Evolutionary conservation across 1,140 invertebrate genomes (phyloP).

Genomic region (Antheraea pernyi): DNA sequence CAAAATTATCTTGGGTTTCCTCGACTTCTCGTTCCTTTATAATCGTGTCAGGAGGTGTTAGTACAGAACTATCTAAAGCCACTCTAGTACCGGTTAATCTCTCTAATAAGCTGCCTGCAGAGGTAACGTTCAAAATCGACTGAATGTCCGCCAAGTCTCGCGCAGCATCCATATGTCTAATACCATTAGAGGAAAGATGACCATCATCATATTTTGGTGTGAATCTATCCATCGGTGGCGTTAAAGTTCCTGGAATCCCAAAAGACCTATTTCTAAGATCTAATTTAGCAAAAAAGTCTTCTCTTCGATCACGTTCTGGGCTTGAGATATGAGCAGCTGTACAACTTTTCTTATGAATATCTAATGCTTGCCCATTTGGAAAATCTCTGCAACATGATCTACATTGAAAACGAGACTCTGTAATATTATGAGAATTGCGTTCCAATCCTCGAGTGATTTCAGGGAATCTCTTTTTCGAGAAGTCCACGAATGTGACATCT

Average conservation of each 20-base stretch:
- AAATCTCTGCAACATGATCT: slow-evolving; percentile 86
- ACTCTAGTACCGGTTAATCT: slow-evolving; percentile 73
- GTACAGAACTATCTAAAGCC: slow-evolving; percentile 57
- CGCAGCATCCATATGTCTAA: slow-evolving; percentile 74
- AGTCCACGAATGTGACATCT: slow-evolving; percentile 89
- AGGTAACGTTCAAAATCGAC: slow-evolving; percentile 88
- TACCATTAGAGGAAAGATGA: slow-evolving; percentile 52
- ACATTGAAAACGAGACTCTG: slow-evolving; percentile 85
- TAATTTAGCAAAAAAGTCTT: slow-evolving; percentile 90
- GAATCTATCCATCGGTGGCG: slow-evolving; percentile 69
- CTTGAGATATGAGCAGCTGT: slow-evolving; percentile 49
- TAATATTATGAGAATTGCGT: slow-evolving; percentile 82
- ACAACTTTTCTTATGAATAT: slow-evolving; percentile 83
- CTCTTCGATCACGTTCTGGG: slow-evolving; percentile 81
- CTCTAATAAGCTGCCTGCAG: slow-evolving; percentile 82
- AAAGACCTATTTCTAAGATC: slow-evolving; percentile 86
- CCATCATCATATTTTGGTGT: slow-evolving; percentile 63
- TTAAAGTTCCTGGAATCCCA: slow-evolving; percentile 71
- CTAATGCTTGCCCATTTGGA: slow-evolving; percentile 85
- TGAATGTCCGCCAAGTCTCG: slow-evolving; percentile 92
- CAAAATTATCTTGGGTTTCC: slow-evolving; percentile 89
- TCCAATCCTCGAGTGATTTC: slow-evolving; percentile 83
- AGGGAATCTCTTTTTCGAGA: slow-evolving; percentile 88
- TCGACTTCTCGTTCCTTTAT: slow-evolving; percentile 80
- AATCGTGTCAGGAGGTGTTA: slow-evolving; percentile 63